Evolutionary conservation across 2,797 vertebrate species (phyloP).

Genomic region (Setipinna tenuifilis): DNA sequence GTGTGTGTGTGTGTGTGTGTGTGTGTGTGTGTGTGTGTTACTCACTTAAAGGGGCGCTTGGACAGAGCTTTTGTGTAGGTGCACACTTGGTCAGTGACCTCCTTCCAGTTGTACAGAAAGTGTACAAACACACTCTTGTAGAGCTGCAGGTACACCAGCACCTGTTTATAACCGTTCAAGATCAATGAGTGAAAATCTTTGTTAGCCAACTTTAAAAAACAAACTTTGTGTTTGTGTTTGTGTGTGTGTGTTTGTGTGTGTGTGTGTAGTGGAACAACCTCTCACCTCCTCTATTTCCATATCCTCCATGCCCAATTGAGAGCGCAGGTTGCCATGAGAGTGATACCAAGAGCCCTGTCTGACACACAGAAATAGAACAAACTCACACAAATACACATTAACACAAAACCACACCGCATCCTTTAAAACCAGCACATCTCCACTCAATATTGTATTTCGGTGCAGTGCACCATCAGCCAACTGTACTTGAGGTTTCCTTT

Average conservation of each 20-base stretch:
- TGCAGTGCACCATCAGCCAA: too few species aligned
- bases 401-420: not conserved
- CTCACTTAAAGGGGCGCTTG: slow-evolving; percentile 77
- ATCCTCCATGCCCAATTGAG: slow-evolving; percentile 59
- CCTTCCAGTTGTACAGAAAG: slow-evolving; percentile 75
- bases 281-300: slow-evolving; percentile 71
- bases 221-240: too few species aligned
- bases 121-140: slow-evolving; percentile 66
- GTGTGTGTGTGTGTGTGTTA: slow-evolving; percentile 14
- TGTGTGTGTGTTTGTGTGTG: too few species aligned
- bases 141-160: slow-evolving; percentile 79
- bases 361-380: slow-evolving; percentile 4
- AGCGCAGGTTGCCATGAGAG: slow-evolving; percentile 37
- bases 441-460: too few species aligned
- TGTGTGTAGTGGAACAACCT: not conserved
- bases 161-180: slow-evolving; percentile 56
- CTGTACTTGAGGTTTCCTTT: too few species aligned
- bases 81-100: slow-evolving; percentile 77
- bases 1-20: not conserved
- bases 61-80: slow-evolving; percentile 79
- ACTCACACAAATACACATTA: not conserved
- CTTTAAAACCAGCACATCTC: too few species aligned
- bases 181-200: not conserved
- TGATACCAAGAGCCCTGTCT: slow-evolving; percentile 34
- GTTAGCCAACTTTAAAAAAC: not conserved